phyloP scores from a whole-genome alignment of 2,888 invertebrate species.

The Gymnosoma rotundatum region DNA sequence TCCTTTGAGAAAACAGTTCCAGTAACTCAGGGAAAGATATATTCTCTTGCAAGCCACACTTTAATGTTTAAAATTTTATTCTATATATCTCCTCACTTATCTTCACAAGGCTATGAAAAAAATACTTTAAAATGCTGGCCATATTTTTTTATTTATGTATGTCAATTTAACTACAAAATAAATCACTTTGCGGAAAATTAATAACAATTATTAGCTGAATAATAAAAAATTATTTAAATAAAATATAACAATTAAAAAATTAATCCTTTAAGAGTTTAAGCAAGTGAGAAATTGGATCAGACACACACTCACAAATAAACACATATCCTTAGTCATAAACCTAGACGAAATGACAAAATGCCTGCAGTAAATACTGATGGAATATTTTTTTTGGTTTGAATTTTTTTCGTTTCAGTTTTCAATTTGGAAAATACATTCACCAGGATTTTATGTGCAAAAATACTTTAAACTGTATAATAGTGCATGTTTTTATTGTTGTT shows the following conservation, averaged over 20 bases:
- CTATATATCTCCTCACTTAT: not conserved
- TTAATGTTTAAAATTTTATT: no score
- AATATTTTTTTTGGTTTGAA: not conserved
- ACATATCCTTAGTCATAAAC: not conserved
- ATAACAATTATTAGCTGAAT: constrained; percentile 62
- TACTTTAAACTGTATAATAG: constrained; percentile 45
- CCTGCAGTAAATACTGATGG: constrained; percentile 47
- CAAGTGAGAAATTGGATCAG: constrained; percentile 15
- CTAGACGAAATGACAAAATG: constrained; percentile 36
- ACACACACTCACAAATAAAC: not conserved
- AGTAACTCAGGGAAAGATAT: no score
- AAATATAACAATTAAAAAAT: constrained; percentile 15
- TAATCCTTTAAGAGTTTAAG: constrained; percentile 52
- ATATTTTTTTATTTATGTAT: constrained; percentile 25
- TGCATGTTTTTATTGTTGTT: constrained; percentile 25
- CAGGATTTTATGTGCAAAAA: constrained; percentile 51
- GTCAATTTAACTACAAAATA: constrained; percentile 15
- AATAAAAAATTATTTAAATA: constrained; percentile 25
- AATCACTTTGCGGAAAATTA: constrained; percentile 50
- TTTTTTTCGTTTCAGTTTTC: not conserved
- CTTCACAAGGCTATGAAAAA: not conserved
- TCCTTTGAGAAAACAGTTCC: no score
- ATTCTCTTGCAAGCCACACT: no score
- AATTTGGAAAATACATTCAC: constrained; percentile 38
- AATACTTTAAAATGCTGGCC: not conserved